Base-by-base conservation (phyloP, 1,140 invertebrate genomes). In the Aphidius ervi region DNA sequence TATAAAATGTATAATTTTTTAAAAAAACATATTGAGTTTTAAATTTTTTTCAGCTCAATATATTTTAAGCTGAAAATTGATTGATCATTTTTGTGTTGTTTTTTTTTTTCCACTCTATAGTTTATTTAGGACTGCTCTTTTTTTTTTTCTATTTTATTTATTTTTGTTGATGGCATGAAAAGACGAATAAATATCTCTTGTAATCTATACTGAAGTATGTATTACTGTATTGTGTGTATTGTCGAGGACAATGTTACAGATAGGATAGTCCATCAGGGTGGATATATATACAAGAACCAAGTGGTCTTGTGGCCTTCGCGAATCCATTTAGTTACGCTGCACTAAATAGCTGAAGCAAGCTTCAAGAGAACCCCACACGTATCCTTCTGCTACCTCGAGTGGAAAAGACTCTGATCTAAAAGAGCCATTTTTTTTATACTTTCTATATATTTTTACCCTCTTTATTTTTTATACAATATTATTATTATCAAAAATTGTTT, bases 251-350 rank as follows among this genome's bases (percentile, higher is more conserved):
- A 31, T 31, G 23, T 31, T 31, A 31, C 23, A 31, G 23, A 31
- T 31, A 31, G 23, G 23, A 31, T 31, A 31, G 23, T 31, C 4
- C 37, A 23, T 39, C 23, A 9, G 49, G 37, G 40, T 37, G 40
- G 40, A 23, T 39, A 52, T 41, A 52, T 41, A 9, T 9, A 39
- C 37, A 31, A 9, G 37, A 52, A 9, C 37, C 6, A 52, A 6
- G 37, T 7, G 37, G 49, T n/a, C 37, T 43, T 40, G 37, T 39
- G 23, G 23, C 23, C 50, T 37, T 52, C 40, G 50, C 50, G 37
- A 52, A 52, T 52, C 50, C 31, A 52, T 40, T 52, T 52, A 52
- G 50, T 52, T 37, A 52, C 37, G 50, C 8, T 40, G 40, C 50
- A 52, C 4, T 52, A 37, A 10, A 40, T 8, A 8, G 5, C 23